Percentiles rank a stretch among this genome's conserved stretches.
Evolutionary conservation across 1,140 invertebrate genomes (phyloP).

Genomic region (Aricia agestis): DNA sequence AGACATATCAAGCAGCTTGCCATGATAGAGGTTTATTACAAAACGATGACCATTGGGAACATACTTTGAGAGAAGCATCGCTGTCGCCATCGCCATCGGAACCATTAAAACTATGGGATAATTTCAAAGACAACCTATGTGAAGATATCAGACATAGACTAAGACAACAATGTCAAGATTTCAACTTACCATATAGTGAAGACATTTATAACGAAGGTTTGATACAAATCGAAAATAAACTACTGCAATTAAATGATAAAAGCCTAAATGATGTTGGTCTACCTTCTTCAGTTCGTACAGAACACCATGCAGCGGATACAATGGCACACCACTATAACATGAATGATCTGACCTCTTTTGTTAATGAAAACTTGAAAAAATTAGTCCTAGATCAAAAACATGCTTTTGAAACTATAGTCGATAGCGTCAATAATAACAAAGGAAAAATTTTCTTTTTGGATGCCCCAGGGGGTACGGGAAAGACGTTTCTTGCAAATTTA

Average conservation of each 20-base stretch:
- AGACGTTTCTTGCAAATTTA: conserved; percentile 61
- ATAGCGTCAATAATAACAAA: conserved; percentile 30
- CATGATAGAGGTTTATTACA: no score
- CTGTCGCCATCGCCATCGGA: background rate
- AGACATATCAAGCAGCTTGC: no score
- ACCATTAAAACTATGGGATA: background rate
- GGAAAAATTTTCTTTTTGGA: conserved; percentile 43
- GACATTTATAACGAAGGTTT: conserved; percentile 27
- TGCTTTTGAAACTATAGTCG: conserved; percentile 25
- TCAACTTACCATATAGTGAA: background rate
- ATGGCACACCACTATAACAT: background rate
- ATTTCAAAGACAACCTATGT: background rate
- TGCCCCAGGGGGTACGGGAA: conserved; percentile 66
- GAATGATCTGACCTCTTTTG: conserved; percentile 17
- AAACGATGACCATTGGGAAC: no score
- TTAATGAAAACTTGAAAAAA: conserved; percentile 20
- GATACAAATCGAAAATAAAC: conserved; percentile 23
- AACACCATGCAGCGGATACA: background rate
- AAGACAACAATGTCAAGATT: background rate
- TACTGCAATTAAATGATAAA: conserved; percentile 20
- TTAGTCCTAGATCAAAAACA: conserved; percentile 26
- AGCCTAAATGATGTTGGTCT: background rate
- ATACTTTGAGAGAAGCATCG: no score
- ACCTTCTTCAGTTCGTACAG: background rate
- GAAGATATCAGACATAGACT: background rate